A percentile compares a stretch with the other conserved stretches of the same genome.
These are phyloP conservation scores for Mantis religiosa DNA, from an alignment of 2,888 invertebrate species.

Conservation along the genomic window DNA sequence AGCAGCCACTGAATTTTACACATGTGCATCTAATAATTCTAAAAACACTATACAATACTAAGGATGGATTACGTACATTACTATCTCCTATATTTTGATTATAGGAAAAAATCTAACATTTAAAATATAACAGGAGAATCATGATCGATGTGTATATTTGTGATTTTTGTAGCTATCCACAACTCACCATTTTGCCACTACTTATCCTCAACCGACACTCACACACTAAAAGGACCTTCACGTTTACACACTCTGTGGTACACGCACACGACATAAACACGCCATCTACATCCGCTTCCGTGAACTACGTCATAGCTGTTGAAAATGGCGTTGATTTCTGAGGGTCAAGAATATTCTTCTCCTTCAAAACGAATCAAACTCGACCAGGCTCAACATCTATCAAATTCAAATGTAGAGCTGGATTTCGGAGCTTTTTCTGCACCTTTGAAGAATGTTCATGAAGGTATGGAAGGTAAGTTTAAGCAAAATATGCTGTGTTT, in stretches of 20 bases:
- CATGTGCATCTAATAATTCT: not conserved
- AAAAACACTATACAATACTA: no score
- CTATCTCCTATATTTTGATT: not conserved
- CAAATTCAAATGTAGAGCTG: conserved; percentile 30
- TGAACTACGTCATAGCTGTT: conserved; percentile 28
- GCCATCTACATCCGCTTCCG: conserved; percentile 28
- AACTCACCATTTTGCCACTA: not conserved
- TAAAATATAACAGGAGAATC: not conserved
- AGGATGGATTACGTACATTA: not conserved
- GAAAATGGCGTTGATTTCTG: conserved; percentile 34
- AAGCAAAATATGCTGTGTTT: conserved; percentile 24
- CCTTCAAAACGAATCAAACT: conserved; percentile 34
- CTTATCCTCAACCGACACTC: not conserved
- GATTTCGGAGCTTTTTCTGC: conserved; percentile 31
- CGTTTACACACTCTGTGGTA: no score
- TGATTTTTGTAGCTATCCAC: not conserved
- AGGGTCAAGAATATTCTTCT: conserved; percentile 33
- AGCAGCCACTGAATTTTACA: no score
- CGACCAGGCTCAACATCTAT: conserved; percentile 31
- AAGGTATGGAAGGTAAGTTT: conserved; percentile 30
- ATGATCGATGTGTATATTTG: not conserved
- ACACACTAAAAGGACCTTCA: not conserved
- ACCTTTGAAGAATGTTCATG: conserved; percentile 30
- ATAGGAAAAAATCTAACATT: not conserved
- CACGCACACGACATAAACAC: conserved; percentile 14